These are phyloP conservation scores for Poeciliopsis prolifica DNA, from an alignment of 2,113 vertebrate genomes.

Conservation along the genomic window DNA sequence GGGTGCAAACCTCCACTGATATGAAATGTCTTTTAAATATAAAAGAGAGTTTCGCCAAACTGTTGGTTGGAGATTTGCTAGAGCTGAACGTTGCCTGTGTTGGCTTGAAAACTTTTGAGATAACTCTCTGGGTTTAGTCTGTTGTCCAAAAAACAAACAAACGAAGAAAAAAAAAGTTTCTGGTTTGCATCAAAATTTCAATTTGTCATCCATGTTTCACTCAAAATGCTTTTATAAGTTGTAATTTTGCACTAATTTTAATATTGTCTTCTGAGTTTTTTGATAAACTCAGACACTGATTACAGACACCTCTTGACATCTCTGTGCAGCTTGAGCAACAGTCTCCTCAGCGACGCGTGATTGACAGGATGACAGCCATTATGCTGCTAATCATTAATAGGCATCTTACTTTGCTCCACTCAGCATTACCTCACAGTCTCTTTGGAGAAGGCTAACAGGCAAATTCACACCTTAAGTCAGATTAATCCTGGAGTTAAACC, in stretches of 20 bases:
- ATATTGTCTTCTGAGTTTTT: too few species aligned
- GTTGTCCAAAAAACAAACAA: too few species aligned
- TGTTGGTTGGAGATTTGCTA: neutral
- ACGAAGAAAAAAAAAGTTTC: too few species aligned
- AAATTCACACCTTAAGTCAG: conserved; percentile 43
- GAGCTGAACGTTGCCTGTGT: neutral
- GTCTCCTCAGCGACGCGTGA: conserved; percentile 26
- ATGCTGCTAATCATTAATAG: conserved; percentile 34
- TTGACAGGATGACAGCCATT: conserved; percentile 30
- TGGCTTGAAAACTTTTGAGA: neutral
- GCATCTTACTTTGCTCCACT: conserved; percentile 24
- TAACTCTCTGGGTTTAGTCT: neutral
- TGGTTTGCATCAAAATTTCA: too few species aligned
- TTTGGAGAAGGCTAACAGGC: conserved; percentile 17
- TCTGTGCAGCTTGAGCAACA: neutral
- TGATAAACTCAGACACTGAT: too few species aligned
- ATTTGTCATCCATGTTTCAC: too few species aligned
- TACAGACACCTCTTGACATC: neutral
- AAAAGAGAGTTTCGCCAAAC: neutral
- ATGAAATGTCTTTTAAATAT: neutral
- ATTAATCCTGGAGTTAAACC: conserved; percentile 53
- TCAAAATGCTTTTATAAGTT: too few species aligned
- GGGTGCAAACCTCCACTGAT: too few species aligned
- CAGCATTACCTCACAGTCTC: conserved; percentile 6
- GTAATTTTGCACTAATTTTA: too few species aligned